These are phyloP conservation scores for Bradypodion pumilum DNA, from an alignment of 2,797 vertebrate species.

Conservation along the genomic window DNA sequence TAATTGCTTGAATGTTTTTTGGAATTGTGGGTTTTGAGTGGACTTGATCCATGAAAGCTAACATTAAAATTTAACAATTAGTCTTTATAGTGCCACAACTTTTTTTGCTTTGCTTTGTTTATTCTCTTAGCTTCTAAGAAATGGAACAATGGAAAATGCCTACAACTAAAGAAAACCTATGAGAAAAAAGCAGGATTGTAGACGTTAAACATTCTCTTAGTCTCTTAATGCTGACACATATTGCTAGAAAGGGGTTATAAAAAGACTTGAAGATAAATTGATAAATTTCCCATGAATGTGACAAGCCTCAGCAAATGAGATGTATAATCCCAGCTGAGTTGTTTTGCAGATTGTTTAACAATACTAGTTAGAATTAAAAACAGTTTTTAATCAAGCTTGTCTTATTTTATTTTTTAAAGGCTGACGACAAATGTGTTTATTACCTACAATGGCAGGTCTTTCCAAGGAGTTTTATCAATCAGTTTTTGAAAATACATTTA, in stretches of 20 bases:
- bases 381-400: slow-evolving; percentile 48
- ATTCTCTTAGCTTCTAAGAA: neutral
- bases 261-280: slow-evolving; percentile 28
- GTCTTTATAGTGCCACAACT: too few relatives aligned
- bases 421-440: slow-evolving; percentile 21
- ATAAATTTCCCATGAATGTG: slow-evolving; percentile 25
- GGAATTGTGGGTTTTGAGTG: too few relatives aligned
- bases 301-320: slow-evolving; percentile 38
- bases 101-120: too few relatives aligned
- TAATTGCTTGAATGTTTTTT: neutral
- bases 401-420: slow-evolving; percentile 37
- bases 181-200: neutral
- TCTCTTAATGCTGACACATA: slow-evolving; percentile 10
- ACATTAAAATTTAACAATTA: too few relatives aligned
- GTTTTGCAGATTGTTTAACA: slow-evolving; percentile 37
- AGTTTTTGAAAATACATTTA: slow-evolving; percentile 30
- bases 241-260: neutral
- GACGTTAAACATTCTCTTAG: neutral
- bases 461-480: slow-evolving; percentile 23
- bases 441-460: slow-evolving; percentile 7
- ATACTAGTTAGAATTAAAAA: slow-evolving; percentile 39
- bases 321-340: slow-evolving; percentile 10
- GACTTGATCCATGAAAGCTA: too few relatives aligned
- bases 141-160: neutral
- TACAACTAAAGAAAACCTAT: neutral